phyloP scores from a whole-genome alignment of 2,888 invertebrate species.

The Apodemia zela region DNA sequence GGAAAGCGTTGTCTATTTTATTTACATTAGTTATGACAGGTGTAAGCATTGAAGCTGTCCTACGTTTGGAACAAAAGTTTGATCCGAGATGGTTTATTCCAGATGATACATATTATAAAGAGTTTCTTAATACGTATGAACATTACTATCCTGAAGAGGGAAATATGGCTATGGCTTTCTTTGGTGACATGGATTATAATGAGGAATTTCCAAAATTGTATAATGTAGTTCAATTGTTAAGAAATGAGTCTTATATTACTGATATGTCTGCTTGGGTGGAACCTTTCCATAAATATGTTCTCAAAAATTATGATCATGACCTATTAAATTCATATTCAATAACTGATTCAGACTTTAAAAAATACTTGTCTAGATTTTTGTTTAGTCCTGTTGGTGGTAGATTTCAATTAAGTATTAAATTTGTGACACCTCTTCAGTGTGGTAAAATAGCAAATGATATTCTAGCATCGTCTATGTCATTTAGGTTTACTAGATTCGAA shows the following conservation, averaged over 20 bases:
- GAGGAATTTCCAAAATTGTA: conserved; percentile 81
- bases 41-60: conserved; percentile 81
- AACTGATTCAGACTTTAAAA: conserved; percentile 78
- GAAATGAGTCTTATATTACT: conserved; percentile 74
- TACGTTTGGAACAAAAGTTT: conserved; percentile 87
- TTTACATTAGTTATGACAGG: conserved; percentile 81
- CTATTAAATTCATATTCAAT: conserved; percentile 70
- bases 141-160: conserved; percentile 84
- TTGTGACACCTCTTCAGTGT: conserved; percentile 80
- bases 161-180: conserved; percentile 82
- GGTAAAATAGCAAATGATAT: conserved; percentile 81
- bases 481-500: conserved; percentile 80
- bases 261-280: conserved; percentile 83
- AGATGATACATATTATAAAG: conserved; percentile 82
- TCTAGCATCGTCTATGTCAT: conserved; percentile 81
- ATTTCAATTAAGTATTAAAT: conserved; percentile 85
- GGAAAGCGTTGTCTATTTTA: conserved; percentile 83
- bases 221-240: conserved; percentile 73
- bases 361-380: conserved; percentile 84
- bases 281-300: conserved; percentile 82
- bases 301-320: conserved; percentile 72
- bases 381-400: conserved; percentile 85
- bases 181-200: conserved; percentile 84
- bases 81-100: conserved; percentile 91
- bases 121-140: conserved; percentile 79